Evolutionary conservation across 2,797 vertebrate genomes (phyloP), one percentile per base, ranked within the genome.

Genomic region (Zonotrichia albicollis): DNA sequence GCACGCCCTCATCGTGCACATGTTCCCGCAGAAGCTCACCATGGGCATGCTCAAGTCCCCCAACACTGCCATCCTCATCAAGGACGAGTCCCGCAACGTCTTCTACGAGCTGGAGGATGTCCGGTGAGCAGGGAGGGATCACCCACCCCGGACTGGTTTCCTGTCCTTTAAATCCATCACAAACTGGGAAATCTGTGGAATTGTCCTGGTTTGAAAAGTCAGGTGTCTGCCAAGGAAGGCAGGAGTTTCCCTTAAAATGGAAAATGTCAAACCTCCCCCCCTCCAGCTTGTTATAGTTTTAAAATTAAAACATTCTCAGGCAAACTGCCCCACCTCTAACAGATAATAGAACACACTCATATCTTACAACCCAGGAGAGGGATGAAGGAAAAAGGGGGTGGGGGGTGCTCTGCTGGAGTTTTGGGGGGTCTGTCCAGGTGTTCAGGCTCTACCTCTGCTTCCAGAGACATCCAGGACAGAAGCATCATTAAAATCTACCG

Each of bases 11-110:
- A 99, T 99, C 55, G 99, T 99, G 74, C 99, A 99, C 98, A 99
- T 99, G 99, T 99, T 99, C 98, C 99, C 99, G 62, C 99, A 99
- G 98, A 99, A 99, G 98, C 98, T 99, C 96, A 99, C 99, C 32
- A 99, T 99, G 81, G 99, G 99, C 67, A 99, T 99, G 99, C 98
- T 99, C 30, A 99, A 99, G 95, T 99, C 99, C 5, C 98, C 99
- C 96, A 99, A 99, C 98, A 99, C 99, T 0, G 99, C 99, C 97
- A 99, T 99, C 97, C 97, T 99, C 97, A 99, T 99, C 98, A 99
- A 99, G 96, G 99, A 99, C 21, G 99, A 99, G 97, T 98, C 99
- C 0, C 98, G 99, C 13, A 99, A 99, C 3, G 99, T 99, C 95
- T 99, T 99, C 98, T 99, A 99, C 7, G 99, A 99, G 97, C 98